Conservation (phyloP, 2,113 vertebrate species). For the Mormyrus lacerda region DNA sequence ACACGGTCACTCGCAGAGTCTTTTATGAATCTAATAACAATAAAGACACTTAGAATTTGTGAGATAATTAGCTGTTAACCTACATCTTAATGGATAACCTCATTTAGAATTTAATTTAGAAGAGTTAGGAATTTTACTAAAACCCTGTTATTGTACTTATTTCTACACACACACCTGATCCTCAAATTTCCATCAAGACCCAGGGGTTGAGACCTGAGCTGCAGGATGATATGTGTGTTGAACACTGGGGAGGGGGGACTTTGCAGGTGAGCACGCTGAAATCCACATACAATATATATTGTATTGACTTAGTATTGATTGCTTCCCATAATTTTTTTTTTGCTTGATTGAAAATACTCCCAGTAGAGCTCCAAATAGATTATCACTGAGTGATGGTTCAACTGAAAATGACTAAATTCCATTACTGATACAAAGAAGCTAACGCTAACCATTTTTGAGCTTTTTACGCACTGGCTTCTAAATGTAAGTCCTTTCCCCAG, state of each 20-base stretch:
- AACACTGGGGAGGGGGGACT: not conserved
- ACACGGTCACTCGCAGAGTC: not conserved
- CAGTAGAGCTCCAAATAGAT: not conserved
- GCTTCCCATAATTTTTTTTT: not conserved
- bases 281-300: not conserved
- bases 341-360: conserved; percentile 5
- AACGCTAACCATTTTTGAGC: not conserved
- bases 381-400: not conserved
- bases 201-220: not conserved
- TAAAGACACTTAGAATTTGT: not conserved
- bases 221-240: not conserved
- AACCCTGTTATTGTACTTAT: not conserved
- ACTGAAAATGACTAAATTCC: not conserved
- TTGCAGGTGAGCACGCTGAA: not conserved
- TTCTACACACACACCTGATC: not conserved
- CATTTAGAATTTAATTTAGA: not conserved
- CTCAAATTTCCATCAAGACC: not conserved
- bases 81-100: not conserved
- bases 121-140: not conserved
- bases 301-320: conserved; percentile 4
- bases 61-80: not conserved
- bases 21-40: not conserved
- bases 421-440: not conserved
- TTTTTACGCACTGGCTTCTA: not conserved
- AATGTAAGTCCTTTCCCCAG: not conserved